phyloP scores from a whole-genome alignment of 2,797 vertebrate genomes.

The Acanthurus leucopareius region DNA sequence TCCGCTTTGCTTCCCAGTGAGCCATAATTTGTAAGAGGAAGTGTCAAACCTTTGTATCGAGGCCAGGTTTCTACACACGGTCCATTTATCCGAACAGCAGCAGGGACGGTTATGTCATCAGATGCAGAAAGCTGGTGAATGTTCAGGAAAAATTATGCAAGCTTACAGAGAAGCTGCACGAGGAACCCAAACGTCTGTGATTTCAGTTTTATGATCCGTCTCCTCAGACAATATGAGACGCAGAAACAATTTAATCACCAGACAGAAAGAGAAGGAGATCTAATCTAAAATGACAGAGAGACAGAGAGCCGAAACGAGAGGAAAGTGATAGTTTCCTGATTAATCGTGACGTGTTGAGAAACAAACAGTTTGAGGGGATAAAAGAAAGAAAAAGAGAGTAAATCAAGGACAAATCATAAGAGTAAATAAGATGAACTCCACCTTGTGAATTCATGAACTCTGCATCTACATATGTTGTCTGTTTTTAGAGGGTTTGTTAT shows the following conservation, averaged over 20 bases:
- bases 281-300: slow-evolving; percentile 25
- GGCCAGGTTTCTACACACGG: neutral
- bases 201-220: neutral
- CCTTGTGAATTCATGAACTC: no score
- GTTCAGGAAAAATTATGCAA: slow-evolving; percentile 16
- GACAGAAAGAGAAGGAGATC: slow-evolving; percentile 9
- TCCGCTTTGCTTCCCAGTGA: neutral
- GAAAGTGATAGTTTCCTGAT: neutral
- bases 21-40: neutral
- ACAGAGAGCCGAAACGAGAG: neutral
- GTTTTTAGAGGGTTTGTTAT: no score
- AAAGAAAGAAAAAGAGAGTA: neutral
- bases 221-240: neutral
- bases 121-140: neutral
- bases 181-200: slow-evolving; percentile 14
- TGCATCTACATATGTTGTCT: no score
- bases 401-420: neutral
- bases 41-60: slow-evolving; percentile 1
- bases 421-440: neutral
- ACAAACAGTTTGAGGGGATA: slow-evolving; percentile 15
- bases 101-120: slow-evolving; percentile 14
- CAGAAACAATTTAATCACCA: neutral
- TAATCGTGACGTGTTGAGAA: neutral
- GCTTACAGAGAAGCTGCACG: neutral
- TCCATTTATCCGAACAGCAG: slow-evolving; percentile 12